Base-by-base conservation (phyloP, 2,888 invertebrate species). In the Syrphus vitripennis region DNA sequence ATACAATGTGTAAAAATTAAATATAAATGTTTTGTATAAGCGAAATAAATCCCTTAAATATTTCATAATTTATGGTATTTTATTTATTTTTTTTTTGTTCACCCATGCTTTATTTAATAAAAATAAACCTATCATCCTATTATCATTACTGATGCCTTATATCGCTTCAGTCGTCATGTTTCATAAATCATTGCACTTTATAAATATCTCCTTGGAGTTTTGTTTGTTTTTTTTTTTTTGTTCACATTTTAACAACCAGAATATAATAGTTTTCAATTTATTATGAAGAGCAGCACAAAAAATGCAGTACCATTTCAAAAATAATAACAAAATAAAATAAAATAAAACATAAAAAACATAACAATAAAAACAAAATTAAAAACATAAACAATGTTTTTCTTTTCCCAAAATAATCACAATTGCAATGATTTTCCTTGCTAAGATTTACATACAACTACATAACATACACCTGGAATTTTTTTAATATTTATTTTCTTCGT, bases 401-500 rank as follows among this genome's bases (percentile, higher is more conserved):
- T 19, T 42, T 42, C 1, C 5, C 26, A 67, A 67, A 67, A 50
- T 12, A 84, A 84, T 84, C 84, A 84, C 84, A 84, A 57, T 84
- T 84, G 24, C 53, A 78, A 83, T 79, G 70, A 79, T 79, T 75
- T 19, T 65, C 26, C 21, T 31, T 71, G 37, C 45, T 69, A 55
- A 53, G 24, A 37, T 50, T 67, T 24, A 50, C 14, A 50, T 24
- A 50, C 14, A 50, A 67, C 50, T 50, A 31, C 19, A 19, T 16
- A 40, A 31, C 55, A 34, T 24, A 26, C 19, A 55, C 24, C 19
- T 31, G 4, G 34, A 31, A 26, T 26, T 45, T 16, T n/a, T 16
- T 6, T 6, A 16, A 19, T 76, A 9, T 26, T 48, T 72, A 83
- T 45, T 84, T 84, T 45, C 72, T 71, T 61, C 76, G 76, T 48